Evolutionary conservation across 2,888 invertebrate genomes (phyloP), one percentile per base, ranked within the genome.

Genomic region (Leptura quadrifasciata): DNA sequence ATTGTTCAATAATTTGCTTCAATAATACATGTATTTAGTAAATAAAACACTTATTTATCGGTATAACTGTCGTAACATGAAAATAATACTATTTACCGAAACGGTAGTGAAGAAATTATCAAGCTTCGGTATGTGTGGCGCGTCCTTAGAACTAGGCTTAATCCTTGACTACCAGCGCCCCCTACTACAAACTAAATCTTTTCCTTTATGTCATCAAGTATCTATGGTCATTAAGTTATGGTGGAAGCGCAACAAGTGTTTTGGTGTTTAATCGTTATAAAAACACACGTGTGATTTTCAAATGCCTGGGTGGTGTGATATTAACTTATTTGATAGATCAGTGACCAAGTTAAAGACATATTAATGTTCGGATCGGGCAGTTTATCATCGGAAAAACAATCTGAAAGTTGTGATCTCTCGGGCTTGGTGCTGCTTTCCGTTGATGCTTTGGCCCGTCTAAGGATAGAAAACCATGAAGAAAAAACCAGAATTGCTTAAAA

Each of bases 201-300:
- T 77, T 80, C 75, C 76, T 80, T 80, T 82, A 80, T 84, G 82
- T 82, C 83, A 80, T 83, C 79, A 47, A 39, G 4, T n/a, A n/a
- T n/a, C n/a, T n/a, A n/a, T n/a, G n/a, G n/a, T 27, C 8, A 27
- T 17, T 17, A 27, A 80, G 79, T 79, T 80, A 82, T 85, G 85
- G 83, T 82, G 85, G 84, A 83, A 83, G 84, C 83, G 85, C 85
- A 85, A 85, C 85, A 85, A 85, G 85, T 85, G 85, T 84, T 83
- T 80, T 81, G 76, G 76, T 74, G 73, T 79, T 81, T 77, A 79
- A 75, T 77, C 75, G 74, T 78, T 82, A 81, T 81, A 82, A 83
- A 78, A 72, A 77, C 31, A 76, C 81, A 83, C 80, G 81, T 80
- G 81, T 71, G 75, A 18, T 73, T 72, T 71, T 74, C 70, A 72